phyloP scores from a whole-genome alignment of 2,113 vertebrate species.

The Genyomyrus donnyi region DNA sequence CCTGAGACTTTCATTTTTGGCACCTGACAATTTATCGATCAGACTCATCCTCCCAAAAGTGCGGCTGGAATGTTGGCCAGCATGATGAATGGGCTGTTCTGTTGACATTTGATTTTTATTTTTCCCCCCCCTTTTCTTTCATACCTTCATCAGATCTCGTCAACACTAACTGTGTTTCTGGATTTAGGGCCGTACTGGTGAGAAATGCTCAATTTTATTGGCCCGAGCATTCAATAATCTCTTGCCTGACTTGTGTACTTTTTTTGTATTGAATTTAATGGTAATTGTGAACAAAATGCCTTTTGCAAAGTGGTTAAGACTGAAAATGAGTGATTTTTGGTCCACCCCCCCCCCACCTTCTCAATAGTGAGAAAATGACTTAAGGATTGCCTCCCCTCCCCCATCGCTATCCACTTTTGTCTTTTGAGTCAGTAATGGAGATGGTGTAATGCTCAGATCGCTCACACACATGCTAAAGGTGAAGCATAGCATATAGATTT shows the following conservation, averaged over 20 bases:
- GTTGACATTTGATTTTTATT: not conserved
- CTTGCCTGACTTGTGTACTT: not conserved
- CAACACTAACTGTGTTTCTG: not conserved
- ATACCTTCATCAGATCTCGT: not conserved
- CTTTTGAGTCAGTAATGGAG: not conserved
- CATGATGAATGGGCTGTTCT: not conserved
- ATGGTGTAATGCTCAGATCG: not conserved
- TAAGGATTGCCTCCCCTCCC: not conserved
- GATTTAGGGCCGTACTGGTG: not conserved
- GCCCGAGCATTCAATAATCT: not conserved
- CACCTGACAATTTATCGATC: not conserved
- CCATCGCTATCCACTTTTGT: not conserved
- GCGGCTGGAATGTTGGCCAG: not conserved
- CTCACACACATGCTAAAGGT: not conserved
- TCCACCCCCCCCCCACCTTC: not conserved
- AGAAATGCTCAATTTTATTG: conserved; percentile 9
- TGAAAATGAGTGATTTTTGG: not conserved
- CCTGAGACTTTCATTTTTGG: not conserved
- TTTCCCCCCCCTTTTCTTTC: not conserved
- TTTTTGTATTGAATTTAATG: conserved; percentile 10
- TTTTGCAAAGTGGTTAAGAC: not conserved
- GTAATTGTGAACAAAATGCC: not conserved
- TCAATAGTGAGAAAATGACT: not conserved
- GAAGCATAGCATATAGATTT: not conserved
- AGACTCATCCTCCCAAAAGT: not conserved